Evolutionary conservation across 2,113 vertebrate species (phyloP), one percentile per base, ranked within the genome.

Genomic region (Ramphastos sulfuratus): DNA sequence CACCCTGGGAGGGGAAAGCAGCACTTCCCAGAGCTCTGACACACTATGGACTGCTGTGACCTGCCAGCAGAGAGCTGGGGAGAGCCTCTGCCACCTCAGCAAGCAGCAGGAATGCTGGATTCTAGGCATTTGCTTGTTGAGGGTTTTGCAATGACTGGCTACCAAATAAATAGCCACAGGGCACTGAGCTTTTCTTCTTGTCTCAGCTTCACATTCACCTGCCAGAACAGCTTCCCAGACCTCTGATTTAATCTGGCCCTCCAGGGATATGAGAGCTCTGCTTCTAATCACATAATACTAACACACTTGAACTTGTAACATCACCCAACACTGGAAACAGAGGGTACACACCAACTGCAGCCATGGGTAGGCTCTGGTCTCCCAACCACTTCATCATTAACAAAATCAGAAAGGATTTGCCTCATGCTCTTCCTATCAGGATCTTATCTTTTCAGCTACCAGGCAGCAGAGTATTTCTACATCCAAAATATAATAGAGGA

Each of bases 111-210:
- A 93, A 94, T 91, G 74, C 39, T 18, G 33, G 25, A 83, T 64
- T 44, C 17, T 6, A 54, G 85, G 76, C 61, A 31, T 61, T 85
- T 94, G 69, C 54, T 44, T 17, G 50, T 72, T 54, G 86, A 82
- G 28, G 76, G 69, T 56, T 90, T 87, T 95, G 87, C 89, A 88
- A 31, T 28, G 85, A 75, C 71, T 77, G 82, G 72, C 93, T 81
- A 89, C 87, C 94, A 96, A 96, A 96, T 94, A 95, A 96, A 94
- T 58, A 96, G 82, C 89, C 87, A 79, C 42, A 37, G 95, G 94
- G 95, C 61, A 35, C 75, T 73, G 79, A 82, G 85, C 79, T 89
- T 76, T 75, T 72, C 77, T 90, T 94, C 92, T 91, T 92, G 87
- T 81, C 82, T 92, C 64, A 60, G 84, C 87, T 92, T 78, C 7